Base-by-base conservation (phyloP, 2,113 vertebrate genomes). In the Nyctereutes procyonoides region DNA sequence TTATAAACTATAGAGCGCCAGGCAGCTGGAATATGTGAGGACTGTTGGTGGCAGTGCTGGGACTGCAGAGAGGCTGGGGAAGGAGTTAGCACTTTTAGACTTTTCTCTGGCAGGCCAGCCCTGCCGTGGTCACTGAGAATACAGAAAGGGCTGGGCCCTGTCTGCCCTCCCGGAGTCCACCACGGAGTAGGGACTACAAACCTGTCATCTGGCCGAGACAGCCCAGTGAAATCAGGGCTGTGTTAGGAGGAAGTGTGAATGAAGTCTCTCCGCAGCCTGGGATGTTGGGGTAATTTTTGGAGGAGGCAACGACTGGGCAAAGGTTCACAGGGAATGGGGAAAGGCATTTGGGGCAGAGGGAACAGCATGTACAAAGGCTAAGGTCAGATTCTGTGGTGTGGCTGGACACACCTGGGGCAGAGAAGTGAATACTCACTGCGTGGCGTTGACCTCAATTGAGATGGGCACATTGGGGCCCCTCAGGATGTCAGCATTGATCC, bases 401-500 rank as follows among this genome's bases (percentile, higher is more conserved):
- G 7, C 71, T 67, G 71, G 43, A 17, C 17, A 5, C 32, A 22
- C 53, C 53, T 51, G 76, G 60, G 20, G n/a, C 77, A 6, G 51
- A 92, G 93, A 63, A 9, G 20, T 0, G 1, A 35, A 53, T 90
- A 98, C 98, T 98, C 53, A 98, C 98, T 30, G 94, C 16, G 98
- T 99, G 76, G 98, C 98, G 62, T 99, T 99, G 93, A 99, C 28
- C 30, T 98, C 95, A 0, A 98, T 11, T 24, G 99, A 98, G 55
- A n/a, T 32, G 11, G 98, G 99, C 58, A 99, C 96, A 5, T 99
- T 99, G n/a, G 99, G 99, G 28, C 99, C 99, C 3, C 7, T 98
- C 43, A 99, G 92, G 84, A 99, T 98, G 80, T 99, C 98, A 6
- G 99, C 99, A 4, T 99, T 99, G 32, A 99, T 81, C 99, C 99